Conservation (phyloP, 1,140 invertebrate species). For the Rhyacophila brunnea region DNA sequence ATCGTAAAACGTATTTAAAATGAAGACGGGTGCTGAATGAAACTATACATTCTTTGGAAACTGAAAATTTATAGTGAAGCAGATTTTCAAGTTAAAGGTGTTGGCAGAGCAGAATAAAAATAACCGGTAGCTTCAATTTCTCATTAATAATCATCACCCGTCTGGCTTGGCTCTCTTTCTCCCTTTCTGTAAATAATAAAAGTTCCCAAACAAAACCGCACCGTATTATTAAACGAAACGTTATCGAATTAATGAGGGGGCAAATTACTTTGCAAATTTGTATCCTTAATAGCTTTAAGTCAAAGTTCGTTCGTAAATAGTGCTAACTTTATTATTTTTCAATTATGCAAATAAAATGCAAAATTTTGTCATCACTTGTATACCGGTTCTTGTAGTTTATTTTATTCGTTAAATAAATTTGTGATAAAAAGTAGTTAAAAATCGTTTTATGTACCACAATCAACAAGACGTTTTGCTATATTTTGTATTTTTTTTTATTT, state of each 20-base stretch:
- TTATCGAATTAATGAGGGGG: constrained; percentile 25
- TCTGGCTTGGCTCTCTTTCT: constrained; percentile 19
- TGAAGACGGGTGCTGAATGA: no score
- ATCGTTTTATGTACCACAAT: no score
- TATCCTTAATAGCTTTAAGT: constrained; percentile 22
- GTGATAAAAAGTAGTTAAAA: no score
- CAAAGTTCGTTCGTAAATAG: constrained; percentile 15
- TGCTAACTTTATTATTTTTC: constrained; percentile 21
- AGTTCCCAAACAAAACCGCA: constrained; percentile 24
- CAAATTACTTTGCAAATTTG: constrained; percentile 26
- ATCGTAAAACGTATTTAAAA: no score
- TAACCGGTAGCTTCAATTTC: constrained; percentile 10
- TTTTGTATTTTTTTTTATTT: no score
- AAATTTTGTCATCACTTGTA: not conserved
- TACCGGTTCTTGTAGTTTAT: no score
- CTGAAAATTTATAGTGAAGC: no score
- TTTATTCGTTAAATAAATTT: no score
- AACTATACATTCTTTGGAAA: no score
- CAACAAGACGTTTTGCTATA: no score
- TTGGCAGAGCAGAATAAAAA: no score
- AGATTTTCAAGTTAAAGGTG: no score
- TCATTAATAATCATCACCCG: constrained; percentile 33
- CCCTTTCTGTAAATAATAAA: constrained; percentile 25
- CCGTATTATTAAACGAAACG: constrained; percentile 20
- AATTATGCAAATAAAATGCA: not conserved